phyloP scores from a whole-genome alignment of 2,113 vertebrate species.

The Solenodon paradoxus region DNA sequence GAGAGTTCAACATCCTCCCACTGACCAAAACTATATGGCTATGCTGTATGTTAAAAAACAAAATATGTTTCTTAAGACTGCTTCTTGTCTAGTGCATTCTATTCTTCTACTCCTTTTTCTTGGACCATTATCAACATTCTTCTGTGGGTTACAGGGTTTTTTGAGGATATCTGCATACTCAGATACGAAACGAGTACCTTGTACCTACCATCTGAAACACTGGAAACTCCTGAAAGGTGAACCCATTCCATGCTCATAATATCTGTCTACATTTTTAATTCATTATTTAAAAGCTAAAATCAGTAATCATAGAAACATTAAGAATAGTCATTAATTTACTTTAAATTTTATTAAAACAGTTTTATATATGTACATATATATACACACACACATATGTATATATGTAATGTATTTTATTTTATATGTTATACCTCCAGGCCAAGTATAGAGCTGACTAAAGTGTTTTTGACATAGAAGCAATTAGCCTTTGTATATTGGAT shows the following conservation, averaged over 20 bases:
- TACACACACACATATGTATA: no score
- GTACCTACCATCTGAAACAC: not conserved
- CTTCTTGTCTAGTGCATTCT: not conserved
- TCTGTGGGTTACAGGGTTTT: not conserved
- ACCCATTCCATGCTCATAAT: not conserved
- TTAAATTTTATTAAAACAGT: not conserved
- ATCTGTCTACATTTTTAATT: not conserved
- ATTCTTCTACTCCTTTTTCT: not conserved
- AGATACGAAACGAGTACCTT: not conserved
- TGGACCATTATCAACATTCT: not conserved
- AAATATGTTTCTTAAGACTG: not conserved
- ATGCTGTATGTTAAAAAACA: not conserved
- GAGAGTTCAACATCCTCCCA: not conserved
- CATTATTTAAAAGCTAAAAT: not conserved
- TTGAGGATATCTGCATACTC: not conserved
- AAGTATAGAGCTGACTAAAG: not conserved
- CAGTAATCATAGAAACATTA: not conserved
- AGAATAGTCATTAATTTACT: not conserved
- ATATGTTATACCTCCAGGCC: not conserved
- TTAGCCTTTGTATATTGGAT: not conserved
- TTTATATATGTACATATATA: no score
- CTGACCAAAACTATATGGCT: not conserved
- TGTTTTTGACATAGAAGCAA: slow-evolving; percentile 27
- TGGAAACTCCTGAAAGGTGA: not conserved
- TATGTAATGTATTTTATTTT: not conserved